A percentile compares a stretch with the other conserved stretches of the same genome.
These are phyloP conservation scores for Philopedon plagiatum DNA, from an alignment of 2,888 invertebrate genomes.

Conservation along the genomic window DNA sequence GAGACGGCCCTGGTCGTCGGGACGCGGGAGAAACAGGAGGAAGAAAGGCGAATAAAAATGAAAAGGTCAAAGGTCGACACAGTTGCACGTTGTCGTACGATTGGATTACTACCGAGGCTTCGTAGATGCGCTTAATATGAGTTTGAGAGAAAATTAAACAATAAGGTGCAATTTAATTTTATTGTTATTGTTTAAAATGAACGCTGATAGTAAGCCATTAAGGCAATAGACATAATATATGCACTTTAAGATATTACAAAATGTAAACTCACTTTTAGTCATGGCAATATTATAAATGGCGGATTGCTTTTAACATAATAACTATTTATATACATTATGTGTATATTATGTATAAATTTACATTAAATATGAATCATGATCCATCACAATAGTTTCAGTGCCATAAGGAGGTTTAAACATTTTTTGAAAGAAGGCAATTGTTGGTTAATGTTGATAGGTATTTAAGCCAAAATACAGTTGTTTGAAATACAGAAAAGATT, in stretches of 20 bases:
- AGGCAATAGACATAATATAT: neutral
- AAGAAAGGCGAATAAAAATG: slow-evolving; percentile 4
- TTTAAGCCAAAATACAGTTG: too few species aligned
- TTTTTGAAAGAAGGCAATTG: too few species aligned
- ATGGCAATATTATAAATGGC: too few species aligned
- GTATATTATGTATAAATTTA: too few species aligned
- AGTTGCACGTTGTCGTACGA: slow-evolving; percentile 5
- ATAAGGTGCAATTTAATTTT: neutral
- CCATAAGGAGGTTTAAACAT: too few species aligned
- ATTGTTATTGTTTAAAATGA: neutral
- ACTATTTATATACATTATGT: too few species aligned
- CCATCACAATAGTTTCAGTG: too few species aligned
- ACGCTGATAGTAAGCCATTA: neutral
- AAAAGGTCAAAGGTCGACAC: slow-evolving; percentile 16
- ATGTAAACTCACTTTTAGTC: neutral
- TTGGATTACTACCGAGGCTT: neutral
- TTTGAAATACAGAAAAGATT: too few species aligned
- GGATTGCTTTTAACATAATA: too few species aligned
- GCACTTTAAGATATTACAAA: neutral
- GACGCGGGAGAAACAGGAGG: neutral
- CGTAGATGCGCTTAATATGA: neutral
- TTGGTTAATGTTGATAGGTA: too few species aligned
- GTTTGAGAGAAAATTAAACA: neutral
- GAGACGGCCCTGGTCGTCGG: neutral
- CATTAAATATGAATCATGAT: too few species aligned